Base-by-base conservation (phyloP, 1,140 invertebrate species). In the Papilio helenus region DNA sequence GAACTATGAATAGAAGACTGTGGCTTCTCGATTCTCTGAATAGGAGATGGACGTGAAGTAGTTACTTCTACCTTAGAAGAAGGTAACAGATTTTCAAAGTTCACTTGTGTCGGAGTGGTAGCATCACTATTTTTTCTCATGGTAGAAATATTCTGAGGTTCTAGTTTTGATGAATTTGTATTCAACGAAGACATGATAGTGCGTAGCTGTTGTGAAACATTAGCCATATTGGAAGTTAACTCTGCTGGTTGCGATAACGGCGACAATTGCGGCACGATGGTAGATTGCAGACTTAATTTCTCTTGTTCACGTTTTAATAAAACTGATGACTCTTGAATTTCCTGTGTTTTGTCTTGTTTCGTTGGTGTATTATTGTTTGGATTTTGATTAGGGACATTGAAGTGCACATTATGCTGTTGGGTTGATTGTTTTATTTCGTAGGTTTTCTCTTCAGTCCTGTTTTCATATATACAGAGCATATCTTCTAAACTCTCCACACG, bases 191-290 rank as follows among this genome's bases (percentile, higher is more conserved):
- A 96, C 83, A 97, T 95, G 68, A 96, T 95, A 3, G 95, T 96
- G 16, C 96, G 89, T 55, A 97, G 81, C 84, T 97, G 97, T 87
- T 97, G 96, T 2, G 96, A 96, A 0, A 96, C 96, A 85, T 96
- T 97, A 0, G 95, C 96, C 83, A 97, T 96, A 79, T 97, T 97
- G 2, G 96, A 96, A 5, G 96, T 97, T 18, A 97, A 90, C 83
- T 97, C 96, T 0, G 96, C 95, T 0, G 97, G 96, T 88, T 97
- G 96, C 0, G 96, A 97, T 1, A 97, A 83, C 0, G 97, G 97
- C 0, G 96, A 97, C 7, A 97, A 88, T 88, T 97, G 96, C 3
- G 96, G 96, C 49, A 96, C 90, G 18, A 95, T 94, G 20, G 96
- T 95, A 5, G 95, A 92, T 74, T 95, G 94, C 4, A 93, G 71